Evolutionary conservation across 2,888 invertebrate species (phyloP).

Genomic region (Tethea ocularis): DNA sequence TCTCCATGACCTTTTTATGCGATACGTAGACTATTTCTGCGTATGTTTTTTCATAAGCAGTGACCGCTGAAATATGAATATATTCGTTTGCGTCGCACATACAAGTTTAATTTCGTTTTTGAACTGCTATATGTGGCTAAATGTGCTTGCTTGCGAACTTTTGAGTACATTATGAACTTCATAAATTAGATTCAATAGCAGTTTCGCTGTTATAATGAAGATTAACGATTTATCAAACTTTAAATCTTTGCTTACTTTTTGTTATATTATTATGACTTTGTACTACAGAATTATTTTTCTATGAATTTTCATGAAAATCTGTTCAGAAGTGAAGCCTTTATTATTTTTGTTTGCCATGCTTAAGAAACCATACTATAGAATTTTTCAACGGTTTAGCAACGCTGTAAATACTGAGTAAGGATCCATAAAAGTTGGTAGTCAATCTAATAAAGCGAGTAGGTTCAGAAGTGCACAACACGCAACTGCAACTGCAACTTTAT

Average conservation of each 20-base stretch:
- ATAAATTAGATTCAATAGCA: constrained; percentile 37
- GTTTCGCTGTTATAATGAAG: constrained; percentile 22
- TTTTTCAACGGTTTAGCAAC: not conserved
- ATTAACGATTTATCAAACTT: not conserved
- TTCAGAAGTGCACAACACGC: constrained; percentile 24
- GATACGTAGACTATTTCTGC: constrained; percentile 48
- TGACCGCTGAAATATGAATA: constrained; percentile 23
- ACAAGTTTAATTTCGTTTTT: constrained; percentile 48
- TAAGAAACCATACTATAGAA: too few relatives aligned
- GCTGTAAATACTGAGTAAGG: not conserved
- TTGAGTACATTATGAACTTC: constrained; percentile 35
- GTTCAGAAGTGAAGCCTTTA: too few relatives aligned
- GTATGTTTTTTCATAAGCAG: constrained; percentile 51
- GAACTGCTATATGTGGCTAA: constrained; percentile 31
- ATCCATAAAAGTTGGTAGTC: constrained; percentile 31
- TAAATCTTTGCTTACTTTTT: not conserved
- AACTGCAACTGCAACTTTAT: constrained; percentile 40
- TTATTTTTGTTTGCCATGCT: too few relatives aligned
- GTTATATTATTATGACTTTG: too few relatives aligned
- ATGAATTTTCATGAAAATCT: too few relatives aligned
- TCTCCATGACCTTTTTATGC: constrained; percentile 35
- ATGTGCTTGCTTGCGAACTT: constrained; percentile 48
- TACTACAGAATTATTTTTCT: too few relatives aligned
- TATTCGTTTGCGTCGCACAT: constrained; percentile 33
- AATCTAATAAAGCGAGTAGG: constrained; percentile 50